Percentiles rank a stretch among this genome's conserved stretches.
Evolutionary conservation across 2,797 vertebrate species (phyloP).

Genomic region (Etheostoma nigrum): DNA sequence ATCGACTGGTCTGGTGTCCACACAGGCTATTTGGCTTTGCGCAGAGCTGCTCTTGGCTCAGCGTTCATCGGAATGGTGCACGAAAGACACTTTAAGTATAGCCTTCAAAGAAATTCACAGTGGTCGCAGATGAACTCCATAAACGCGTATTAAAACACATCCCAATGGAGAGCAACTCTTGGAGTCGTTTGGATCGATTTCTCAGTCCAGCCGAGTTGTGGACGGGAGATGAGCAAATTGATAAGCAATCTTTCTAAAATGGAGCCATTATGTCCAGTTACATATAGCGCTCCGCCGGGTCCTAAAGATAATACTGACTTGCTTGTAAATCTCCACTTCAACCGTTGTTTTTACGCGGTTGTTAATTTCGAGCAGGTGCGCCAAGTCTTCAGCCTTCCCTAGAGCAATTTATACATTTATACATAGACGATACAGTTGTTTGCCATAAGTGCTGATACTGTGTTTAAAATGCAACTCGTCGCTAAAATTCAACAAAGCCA

Average conservation of each 20-base stretch:
- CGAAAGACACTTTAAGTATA: constrained; percentile 29
- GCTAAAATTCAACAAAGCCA: neutral
- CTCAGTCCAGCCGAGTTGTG: constrained; percentile 51
- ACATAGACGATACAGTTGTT: neutral
- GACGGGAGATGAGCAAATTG: constrained; percentile 67
- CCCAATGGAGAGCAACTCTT: constrained; percentile 26
- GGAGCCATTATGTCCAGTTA: constrained; percentile 85
- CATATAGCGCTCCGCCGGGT: constrained; percentile 88
- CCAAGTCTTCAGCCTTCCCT: neutral
- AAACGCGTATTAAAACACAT: constrained; percentile 25
- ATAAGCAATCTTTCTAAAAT: constrained; percentile 85
- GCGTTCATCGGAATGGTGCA: constrained; percentile 57
- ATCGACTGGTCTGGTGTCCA: constrained; percentile 19
- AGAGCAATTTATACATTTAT: neutral
- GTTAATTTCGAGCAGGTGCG: neutral
- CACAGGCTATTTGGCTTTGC: constrained; percentile 53
- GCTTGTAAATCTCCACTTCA: constrained; percentile 38
- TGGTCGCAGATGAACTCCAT: constrained; percentile 50
- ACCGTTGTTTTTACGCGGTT: neutral
- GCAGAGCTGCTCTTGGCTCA: constrained; percentile 60
- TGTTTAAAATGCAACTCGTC: neutral
- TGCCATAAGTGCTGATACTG: neutral
- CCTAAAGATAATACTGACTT: constrained; percentile 83
- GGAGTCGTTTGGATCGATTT: constrained; percentile 28
- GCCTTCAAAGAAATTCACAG: constrained; percentile 30